Evolutionary conservation across 2,113 vertebrate genomes (phyloP).

Genomic region (Acrocephalus kingi): DNA sequence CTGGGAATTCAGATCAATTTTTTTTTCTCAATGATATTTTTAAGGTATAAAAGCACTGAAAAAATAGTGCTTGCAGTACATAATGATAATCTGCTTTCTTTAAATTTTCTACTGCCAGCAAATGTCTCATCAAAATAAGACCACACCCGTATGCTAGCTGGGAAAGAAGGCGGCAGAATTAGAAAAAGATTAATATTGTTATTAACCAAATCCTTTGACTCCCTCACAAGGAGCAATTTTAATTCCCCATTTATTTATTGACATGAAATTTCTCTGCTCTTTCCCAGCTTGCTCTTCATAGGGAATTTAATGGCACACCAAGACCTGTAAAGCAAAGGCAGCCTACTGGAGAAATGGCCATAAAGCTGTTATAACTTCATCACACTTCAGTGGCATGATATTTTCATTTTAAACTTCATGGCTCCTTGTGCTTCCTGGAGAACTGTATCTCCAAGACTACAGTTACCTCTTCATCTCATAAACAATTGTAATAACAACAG

Average conservation of each 20-base stretch:
- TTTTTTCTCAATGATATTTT: neutral
- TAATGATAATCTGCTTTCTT: neutral
- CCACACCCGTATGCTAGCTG: neutral
- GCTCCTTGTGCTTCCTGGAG: neutral
- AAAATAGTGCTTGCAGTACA: neutral
- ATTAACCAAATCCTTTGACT: conserved; percentile 23
- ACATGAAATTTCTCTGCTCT: neutral
- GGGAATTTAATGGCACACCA: neutral
- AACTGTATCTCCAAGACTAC: neutral
- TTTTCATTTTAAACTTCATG: conserved; percentile 23
- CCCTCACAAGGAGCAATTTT: neutral
- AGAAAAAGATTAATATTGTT: conserved; percentile 23
- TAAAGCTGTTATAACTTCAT: conserved; percentile 29
- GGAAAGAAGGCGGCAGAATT: neutral
- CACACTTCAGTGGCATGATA: neutral
- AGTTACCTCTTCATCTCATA: neutral
- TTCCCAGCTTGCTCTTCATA: neutral
- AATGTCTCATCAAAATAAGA: conserved; percentile 21
- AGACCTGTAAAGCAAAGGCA: conserved; percentile 6
- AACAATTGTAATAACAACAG: neutral
- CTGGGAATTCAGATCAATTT: neutral
- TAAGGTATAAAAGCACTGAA: neutral
- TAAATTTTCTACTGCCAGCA: neutral
- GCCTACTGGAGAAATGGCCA: neutral
- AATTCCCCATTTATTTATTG: conserved; percentile 4